phyloP scores from a whole-genome alignment of 2,888 invertebrate species.

The Agelastica alni region DNA sequence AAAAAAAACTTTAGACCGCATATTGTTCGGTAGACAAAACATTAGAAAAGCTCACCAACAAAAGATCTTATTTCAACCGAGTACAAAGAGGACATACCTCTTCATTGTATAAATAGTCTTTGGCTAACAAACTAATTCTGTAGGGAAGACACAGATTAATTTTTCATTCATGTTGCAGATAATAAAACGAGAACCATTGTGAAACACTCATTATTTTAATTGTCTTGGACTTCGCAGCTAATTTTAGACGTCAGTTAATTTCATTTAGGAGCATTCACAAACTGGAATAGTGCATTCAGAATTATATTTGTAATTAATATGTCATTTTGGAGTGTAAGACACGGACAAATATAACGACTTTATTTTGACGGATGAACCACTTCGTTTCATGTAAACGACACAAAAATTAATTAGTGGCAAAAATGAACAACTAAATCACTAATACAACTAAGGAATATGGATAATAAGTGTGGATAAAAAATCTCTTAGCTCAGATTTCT shows the following conservation, averaged over 20 bases:
- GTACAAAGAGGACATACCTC: conserved; percentile 42
- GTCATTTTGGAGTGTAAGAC: conserved; percentile 10
- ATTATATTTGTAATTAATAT: conserved; percentile 15
- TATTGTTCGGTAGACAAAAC: conserved; percentile 47
- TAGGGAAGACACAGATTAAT: conserved; percentile 40
- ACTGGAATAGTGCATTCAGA: conserved; percentile 6
- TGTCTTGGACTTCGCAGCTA: conserved; percentile 22
- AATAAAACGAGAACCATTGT: conserved; percentile 34
- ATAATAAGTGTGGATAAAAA: too few relatives aligned
- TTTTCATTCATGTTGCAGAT: conserved; percentile 42
- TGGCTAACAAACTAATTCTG: conserved; percentile 42
- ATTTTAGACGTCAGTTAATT: conserved; percentile 24
- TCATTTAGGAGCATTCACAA: conserved; percentile 16
- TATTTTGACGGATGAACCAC: background rate
- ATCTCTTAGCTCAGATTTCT: too few relatives aligned
- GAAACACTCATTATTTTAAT: conserved; percentile 35
- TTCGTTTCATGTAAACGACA: background rate
- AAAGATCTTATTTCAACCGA: conserved; percentile 42
- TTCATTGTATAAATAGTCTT: conserved; percentile 41
- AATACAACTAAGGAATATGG: too few relatives aligned
- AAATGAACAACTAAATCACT: too few relatives aligned
- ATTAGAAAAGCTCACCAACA: conserved; percentile 41
- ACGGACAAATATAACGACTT: conserved; percentile 8
- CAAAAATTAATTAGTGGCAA: background rate
- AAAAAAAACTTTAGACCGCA: conserved; percentile 16